phyloP scores from a whole-genome alignment of 2,888 invertebrate species.

The Spialia ferax region DNA sequence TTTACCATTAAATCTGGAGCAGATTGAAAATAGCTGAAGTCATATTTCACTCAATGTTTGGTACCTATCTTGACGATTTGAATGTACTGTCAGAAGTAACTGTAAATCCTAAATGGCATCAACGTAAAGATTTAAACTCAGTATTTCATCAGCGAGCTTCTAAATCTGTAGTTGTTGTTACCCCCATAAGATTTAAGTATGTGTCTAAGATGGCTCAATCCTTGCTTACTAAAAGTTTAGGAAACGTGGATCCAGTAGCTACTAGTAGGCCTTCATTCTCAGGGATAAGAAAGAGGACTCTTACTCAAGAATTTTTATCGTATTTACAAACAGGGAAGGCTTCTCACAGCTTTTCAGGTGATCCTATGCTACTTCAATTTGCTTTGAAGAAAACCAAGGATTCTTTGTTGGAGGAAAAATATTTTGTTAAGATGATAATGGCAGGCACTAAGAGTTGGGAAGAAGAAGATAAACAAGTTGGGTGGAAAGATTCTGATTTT shows the following conservation, averaged over 20 bases:
- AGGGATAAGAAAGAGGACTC: not conserved
- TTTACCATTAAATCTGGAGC: conserved; percentile 32
- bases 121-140: not conserved
- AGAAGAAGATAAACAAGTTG: not conserved
- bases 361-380: conserved; percentile 33
- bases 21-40: conserved; percentile 31
- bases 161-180: not conserved
- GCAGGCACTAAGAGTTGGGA: not conserved
- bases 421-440: not conserved
- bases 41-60: conserved; percentile 12
- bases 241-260: conserved; percentile 39
- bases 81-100: not conserved
- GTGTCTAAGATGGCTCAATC: not conserved
- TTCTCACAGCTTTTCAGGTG: conserved; percentile 16
- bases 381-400: conserved; percentile 35
- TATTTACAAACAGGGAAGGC: conserved; percentile 25
- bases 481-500: not conserved
- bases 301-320: not conserved
- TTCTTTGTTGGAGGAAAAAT: not conserved
- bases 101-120: not conserved
- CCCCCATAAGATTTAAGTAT: not conserved
- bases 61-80: conserved; percentile 2
- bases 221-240: conserved; percentile 39
- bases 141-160: conserved; percentile 21
- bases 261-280: not conserved